Evolutionary conservation across 2,113 vertebrate species (phyloP).

Genomic region (rabbit (Oryctolagus cuniculus)): mOryCun1.1 NC_091441.1:94268501-94269000

Average conservation of each 20-base stretch:
- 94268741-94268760: constrained; percentile 61
- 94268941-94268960: constrained; percentile 80
- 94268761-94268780: constrained; percentile 77
- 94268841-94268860: constrained; percentile 77
- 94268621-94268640: neutral
- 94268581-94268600: constrained; percentile 39
- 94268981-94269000: constrained; percentile 70
- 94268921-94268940: constrained; percentile 54
- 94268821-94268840: constrained; percentile 82
- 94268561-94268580: constrained; percentile 23
- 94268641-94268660: constrained; percentile 66
- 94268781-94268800: constrained; percentile 62
- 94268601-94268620: constrained; percentile 54
- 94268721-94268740: constrained; percentile 64
- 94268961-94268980: constrained; percentile 75
- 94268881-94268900: constrained; percentile 86
- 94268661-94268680: constrained; percentile 11
- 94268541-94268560: constrained; percentile 56
- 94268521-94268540: constrained; percentile 38
- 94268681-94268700: constrained; percentile 56
- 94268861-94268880: constrained; percentile 84
- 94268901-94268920: constrained; percentile 80
- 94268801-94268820: constrained; percentile 72
- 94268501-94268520: constrained; percentile 19
- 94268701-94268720: constrained; percentile 63